Evolutionary conservation across 2,797 vertebrate species (phyloP).

Genomic region (Chrosomus eos): DNA sequence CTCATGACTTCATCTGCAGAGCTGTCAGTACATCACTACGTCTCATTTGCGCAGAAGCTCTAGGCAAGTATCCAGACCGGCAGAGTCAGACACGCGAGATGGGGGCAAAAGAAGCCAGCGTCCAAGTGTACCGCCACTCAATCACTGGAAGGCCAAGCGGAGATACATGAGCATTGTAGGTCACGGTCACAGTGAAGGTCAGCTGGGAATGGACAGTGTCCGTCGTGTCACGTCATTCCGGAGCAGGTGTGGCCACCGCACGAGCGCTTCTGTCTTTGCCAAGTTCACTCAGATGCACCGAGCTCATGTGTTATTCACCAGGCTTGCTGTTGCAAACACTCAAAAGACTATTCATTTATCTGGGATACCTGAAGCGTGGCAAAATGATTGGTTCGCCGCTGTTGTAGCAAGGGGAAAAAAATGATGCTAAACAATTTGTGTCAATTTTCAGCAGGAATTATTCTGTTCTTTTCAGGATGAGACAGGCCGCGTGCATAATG

Average conservation of each 20-base stretch:
- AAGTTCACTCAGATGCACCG: conserved; percentile 62
- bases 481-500: conserved; percentile 82
- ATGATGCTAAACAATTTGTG: conserved; percentile 84
- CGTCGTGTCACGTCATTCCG: conserved; percentile 46
- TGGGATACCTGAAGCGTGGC: conserved; percentile 78
- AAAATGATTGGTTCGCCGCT: conserved; percentile 79
- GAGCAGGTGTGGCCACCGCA: conserved; percentile 55
- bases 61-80: conserved; percentile 51
- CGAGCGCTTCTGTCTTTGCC: conserved; percentile 43
- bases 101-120: conserved; percentile 39
- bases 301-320: conserved; percentile 81
- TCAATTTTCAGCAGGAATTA: conserved; percentile 82
- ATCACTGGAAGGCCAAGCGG: conserved; percentile 52
- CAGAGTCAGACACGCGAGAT: conserved; percentile 44
- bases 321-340: conserved; percentile 74
- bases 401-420: conserved; percentile 61
- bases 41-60: conserved; percentile 51
- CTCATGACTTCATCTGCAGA: conserved; percentile 47
- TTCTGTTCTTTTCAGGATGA: conserved; percentile 79
- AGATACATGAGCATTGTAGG: conserved; percentile 37
- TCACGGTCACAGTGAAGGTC: conserved; percentile 49
- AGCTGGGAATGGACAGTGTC: conserved; percentile 38
- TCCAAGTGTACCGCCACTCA: conserved; percentile 37
- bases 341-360: conserved; percentile 77
- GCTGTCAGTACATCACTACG: conserved; percentile 54